Evolutionary conservation across 1,140 invertebrate species (phyloP), one percentile per base, ranked within the genome.

Genomic region (Ostrea denselamellosa): DNA sequence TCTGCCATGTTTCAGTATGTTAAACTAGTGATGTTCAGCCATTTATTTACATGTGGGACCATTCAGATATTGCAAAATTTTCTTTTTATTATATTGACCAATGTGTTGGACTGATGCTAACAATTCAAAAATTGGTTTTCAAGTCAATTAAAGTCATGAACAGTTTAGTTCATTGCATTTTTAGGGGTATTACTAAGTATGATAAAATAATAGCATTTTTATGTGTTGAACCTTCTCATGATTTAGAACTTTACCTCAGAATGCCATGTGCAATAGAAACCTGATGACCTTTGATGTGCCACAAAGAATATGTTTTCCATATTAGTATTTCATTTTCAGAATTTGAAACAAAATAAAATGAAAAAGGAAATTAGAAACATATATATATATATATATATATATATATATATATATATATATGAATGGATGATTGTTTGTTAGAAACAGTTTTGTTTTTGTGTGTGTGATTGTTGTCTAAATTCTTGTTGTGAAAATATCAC

Each of bases 21-120:
- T 44, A 44, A 44, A 44, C 34, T 44, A 44, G 34, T 44, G 34
- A 44, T 44, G 34, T 44, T 44, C 17, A 19, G 58, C 58, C 58
- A 62, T 62, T 62, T 17, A n/a, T 62, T 77, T 28, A 28, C 68
- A 77, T 77, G 28, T 77, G 68, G 68, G 68, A 77, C 68, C 68
- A 77, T 25, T 25, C 25, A 12, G 68, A 28, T 77, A 7, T 14
- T 62, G 17, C 7, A 62, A 17, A 19, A 8, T 62, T 62, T 19
- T 19, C 56, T 62, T 19, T 62, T 19, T 5, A 62, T 62, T 17
- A 62, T 62, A 19, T 62, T 62, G 17, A 12, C n/a, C 56, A 19
- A 5, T 2, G n/a, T 62, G 8, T 62, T 8, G 17, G 34, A 17
- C 17, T 19, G n/a, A n/a, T 62, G 19, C 56, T 19, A 19, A 19